Evolutionary conservation across 2,888 invertebrate genomes (phyloP).

Genomic region (Malacosoma neustria): DNA sequence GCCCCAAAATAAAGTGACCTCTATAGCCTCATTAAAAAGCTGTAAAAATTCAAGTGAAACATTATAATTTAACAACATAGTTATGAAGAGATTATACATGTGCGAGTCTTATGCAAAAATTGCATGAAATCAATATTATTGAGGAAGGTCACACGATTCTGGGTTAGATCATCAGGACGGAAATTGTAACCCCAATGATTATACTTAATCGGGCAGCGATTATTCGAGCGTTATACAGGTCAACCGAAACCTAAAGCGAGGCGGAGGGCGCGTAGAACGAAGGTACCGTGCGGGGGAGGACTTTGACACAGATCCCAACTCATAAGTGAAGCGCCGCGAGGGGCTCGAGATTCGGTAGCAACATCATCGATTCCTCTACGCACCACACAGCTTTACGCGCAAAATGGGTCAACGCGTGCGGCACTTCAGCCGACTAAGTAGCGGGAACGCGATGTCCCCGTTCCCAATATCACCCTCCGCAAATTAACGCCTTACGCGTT

Average conservation of each 20-base stretch:
- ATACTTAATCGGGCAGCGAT: slow-evolving; percentile 44
- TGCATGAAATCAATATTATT: not conserved
- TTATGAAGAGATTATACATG: not conserved
- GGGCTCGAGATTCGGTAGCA: slow-evolving; percentile 64
- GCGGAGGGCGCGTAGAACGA: slow-evolving; percentile 43
- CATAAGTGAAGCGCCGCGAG: slow-evolving; percentile 57
- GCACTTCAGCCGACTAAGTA: slow-evolving; percentile 26
- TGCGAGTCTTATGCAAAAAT: not conserved
- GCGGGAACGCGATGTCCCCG: slow-evolving; percentile 54
- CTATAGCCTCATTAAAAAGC: slow-evolving; percentile 23
- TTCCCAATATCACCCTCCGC: slow-evolving; percentile 57
- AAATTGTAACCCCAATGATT: slow-evolving; percentile 38
- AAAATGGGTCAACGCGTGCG: slow-evolving; percentile 65
- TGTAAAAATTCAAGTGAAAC: slow-evolving; percentile 46
- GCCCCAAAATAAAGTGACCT: slow-evolving; percentile 25
- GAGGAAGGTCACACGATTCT: slow-evolving; percentile 7
- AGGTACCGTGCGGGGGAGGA: slow-evolving; percentile 52
- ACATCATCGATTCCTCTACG: slow-evolving; percentile 65
- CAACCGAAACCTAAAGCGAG: slow-evolving; percentile 46
- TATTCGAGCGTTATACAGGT: slow-evolving; percentile 59
- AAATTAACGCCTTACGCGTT: slow-evolving; percentile 50
- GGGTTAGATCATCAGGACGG: slow-evolving; percentile 15
- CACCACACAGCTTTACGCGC: slow-evolving; percentile 51
- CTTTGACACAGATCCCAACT: slow-evolving; percentile 71
- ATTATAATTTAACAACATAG: slow-evolving; percentile 7